Conservation (phyloP, 2,797 vertebrate species). For the Pseudomugil gertrudae region DNA sequence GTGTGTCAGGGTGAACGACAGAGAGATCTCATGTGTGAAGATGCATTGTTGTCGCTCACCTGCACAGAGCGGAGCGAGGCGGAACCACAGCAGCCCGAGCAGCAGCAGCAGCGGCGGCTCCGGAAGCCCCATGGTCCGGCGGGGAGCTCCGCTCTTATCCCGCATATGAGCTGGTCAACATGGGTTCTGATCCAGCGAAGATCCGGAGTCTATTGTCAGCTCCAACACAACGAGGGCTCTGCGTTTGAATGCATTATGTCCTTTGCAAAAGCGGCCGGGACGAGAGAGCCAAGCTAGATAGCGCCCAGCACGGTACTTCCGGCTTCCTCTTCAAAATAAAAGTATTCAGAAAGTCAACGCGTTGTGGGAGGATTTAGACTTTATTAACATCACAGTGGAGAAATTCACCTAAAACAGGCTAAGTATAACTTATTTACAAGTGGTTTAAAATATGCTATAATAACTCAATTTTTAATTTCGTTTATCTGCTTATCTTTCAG, state of each 20-base stretch:
- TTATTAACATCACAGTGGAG: no score
- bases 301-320: background rate
- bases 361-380: no score
- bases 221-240: background rate
- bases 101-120: conserved; percentile 41
- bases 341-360: background rate
- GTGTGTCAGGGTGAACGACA: background rate
- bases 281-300: background rate
- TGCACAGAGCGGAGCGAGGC: conserved; percentile 61
- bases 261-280: conserved; percentile 29
- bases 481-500: no score
- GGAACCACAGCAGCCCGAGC: conserved; percentile 63
- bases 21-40: background rate
- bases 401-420: no score
- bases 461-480: no score
- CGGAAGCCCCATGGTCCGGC: conserved; percentile 55
- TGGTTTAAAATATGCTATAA: no score
- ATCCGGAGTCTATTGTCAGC: conserved; percentile 36
- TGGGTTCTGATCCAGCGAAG: conserved; percentile 25
- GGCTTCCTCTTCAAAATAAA: conserved; percentile 45
- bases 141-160: conserved; percentile 35
- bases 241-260: conserved; percentile 51
- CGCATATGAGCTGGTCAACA: conserved; percentile 23
- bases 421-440: no score
- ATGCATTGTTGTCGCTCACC: conserved; percentile 68